phyloP scores from a whole-genome alignment of 1,140 invertebrate genomes.

The Drosophila ohnishii region DNA sequence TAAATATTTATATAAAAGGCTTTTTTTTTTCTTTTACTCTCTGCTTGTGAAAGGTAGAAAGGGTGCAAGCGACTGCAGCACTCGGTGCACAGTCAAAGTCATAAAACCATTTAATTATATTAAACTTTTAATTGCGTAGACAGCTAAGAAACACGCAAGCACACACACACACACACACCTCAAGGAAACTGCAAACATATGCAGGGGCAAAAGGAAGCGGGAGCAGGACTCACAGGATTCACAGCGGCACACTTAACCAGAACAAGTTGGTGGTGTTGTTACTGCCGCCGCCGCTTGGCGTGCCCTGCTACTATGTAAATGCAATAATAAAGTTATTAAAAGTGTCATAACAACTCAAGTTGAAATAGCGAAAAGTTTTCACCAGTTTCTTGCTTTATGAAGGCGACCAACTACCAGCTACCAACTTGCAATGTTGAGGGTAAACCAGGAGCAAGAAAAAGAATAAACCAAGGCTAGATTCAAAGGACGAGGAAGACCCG shows the following conservation, averaged over 20 bases:
- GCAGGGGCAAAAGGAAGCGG: constrained; percentile 28
- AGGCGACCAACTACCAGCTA: constrained; percentile 21
- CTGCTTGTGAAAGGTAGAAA: constrained; percentile 12
- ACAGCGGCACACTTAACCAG: constrained; percentile 61
- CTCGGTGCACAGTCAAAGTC: constrained; percentile 73
- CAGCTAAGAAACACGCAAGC: constrained; percentile 63
- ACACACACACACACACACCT: constrained; percentile 33
- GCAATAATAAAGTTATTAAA: constrained; percentile 83
- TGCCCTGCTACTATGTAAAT: constrained; percentile 75
- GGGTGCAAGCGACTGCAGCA: constrained; percentile 31
- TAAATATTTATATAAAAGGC: too few species aligned
- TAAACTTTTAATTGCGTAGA: constrained; percentile 83
- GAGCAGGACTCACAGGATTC: constrained; percentile 30
- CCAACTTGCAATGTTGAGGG: constrained; percentile 10
- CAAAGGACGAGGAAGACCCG: constrained; percentile 48
- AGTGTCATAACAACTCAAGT: constrained; percentile 83
- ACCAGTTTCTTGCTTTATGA: constrained; percentile 66
- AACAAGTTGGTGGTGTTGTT: constrained; percentile 43
- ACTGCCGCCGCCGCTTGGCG: constrained; percentile 32
- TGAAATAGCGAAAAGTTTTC: constrained; percentile 78
- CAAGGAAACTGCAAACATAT: constrained; percentile 59
- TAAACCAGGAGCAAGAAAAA: constrained; percentile 12
- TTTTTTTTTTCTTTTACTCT: neutral
- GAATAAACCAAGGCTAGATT: constrained; percentile 14
- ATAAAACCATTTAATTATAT: constrained; percentile 83